Conservation (phyloP, 2,797 vertebrate species). For the Aulostomus chinensis region DNA sequence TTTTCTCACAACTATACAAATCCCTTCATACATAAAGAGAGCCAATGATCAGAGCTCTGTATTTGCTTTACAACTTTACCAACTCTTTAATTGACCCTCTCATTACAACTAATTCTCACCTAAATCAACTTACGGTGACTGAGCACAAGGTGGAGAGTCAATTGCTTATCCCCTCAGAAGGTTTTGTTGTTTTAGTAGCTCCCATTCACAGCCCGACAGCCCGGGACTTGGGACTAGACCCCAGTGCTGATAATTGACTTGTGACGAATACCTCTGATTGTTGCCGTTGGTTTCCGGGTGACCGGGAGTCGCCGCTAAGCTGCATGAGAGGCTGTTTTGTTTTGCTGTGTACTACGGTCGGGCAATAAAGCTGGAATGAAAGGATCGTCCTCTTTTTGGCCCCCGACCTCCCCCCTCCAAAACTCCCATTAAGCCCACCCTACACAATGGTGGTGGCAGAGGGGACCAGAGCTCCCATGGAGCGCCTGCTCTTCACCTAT, state of each 20-base stretch:
- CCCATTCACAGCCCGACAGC: conserved; percentile 59
- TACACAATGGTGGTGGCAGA: conserved; percentile 59
- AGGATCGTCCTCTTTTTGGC: conserved; percentile 54
- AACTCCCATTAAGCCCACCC: conserved; percentile 64
- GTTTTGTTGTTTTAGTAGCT: conserved; percentile 60
- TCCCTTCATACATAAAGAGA: no score
- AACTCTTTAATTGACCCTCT: conserved; percentile 40
- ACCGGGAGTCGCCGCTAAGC: conserved; percentile 50
- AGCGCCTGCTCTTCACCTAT: conserved; percentile 61
- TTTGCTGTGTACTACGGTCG: conserved; percentile 60
- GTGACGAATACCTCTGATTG: conserved; percentile 78
- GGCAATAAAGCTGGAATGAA: conserved; percentile 71
- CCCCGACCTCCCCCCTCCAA: conserved; percentile 20
- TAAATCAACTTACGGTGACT: conserved; percentile 39
- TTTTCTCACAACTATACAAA: no score
- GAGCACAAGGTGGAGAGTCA: conserved; percentile 61
- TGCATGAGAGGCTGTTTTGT: conserved; percentile 71
- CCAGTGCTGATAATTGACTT: conserved; percentile 76
- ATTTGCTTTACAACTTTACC: conserved; percentile 24
- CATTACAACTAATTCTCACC: conserved; percentile 20
- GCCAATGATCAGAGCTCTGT: no score
- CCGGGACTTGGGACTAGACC: conserved; percentile 60
- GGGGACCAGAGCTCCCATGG: conserved; percentile 61
- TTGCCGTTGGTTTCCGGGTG: conserved; percentile 70
- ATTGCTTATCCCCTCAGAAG: conserved; percentile 62